Evolutionary conservation across 23 tunicate species (phyloP).

Genomic region (Trididemnum miniatum): DNA sequence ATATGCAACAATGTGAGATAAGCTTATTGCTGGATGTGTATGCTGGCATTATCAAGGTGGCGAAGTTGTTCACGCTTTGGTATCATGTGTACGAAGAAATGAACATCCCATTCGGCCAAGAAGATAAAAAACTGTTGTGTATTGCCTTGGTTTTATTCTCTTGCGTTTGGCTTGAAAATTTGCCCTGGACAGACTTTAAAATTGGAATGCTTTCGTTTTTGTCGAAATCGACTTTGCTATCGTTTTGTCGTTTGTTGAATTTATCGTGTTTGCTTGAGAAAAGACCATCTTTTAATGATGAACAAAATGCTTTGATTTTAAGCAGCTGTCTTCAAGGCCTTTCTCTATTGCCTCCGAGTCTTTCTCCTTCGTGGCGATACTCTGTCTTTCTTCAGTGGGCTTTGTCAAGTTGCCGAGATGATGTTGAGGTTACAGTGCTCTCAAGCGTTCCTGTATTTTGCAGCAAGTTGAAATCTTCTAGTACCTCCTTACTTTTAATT

Average conservation of each 20-base stretch:
- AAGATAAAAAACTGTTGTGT: not conserved
- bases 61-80: constrained; percentile 14
- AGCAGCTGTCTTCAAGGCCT: constrained; percentile 38
- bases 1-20: not conserved
- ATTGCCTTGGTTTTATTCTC: constrained; percentile 16
- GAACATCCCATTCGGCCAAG: not conserved
- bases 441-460: constrained; percentile 34
- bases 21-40: not conserved
- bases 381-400: constrained; percentile 54
- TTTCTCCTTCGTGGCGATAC: constrained; percentile 41
- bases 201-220: constrained; percentile 3
- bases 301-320: not conserved
- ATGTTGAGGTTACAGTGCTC: not conserved
- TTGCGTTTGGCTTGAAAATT: constrained; percentile 46
- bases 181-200: constrained; percentile 52
- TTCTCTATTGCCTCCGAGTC: constrained; percentile 5
- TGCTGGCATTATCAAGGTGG: not conserved
- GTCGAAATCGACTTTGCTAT: constrained; percentile 4
- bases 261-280: not conserved
- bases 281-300: not conserved
- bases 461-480: not conserved
- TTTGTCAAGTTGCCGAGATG: not conserved
- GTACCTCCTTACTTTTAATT: not conserved
- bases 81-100: constrained; percentile 2
- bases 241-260: constrained; percentile 19